Evolutionary conservation across 2,113 vertebrate genomes (phyloP).

Genomic region (Zosterops japonicus): DNA sequence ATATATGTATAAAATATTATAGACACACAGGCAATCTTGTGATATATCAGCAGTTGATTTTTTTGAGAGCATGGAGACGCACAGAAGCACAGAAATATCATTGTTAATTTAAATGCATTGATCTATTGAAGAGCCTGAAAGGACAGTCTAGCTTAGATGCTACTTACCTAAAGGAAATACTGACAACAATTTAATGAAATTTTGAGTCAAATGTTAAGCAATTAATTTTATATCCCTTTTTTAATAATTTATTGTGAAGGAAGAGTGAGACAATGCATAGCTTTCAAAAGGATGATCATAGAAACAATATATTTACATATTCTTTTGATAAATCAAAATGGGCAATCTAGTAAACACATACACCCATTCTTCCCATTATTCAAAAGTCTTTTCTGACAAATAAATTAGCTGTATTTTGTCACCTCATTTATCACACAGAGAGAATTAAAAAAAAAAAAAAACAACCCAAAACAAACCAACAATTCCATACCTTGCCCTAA

Average conservation of each 20-base stretch:
- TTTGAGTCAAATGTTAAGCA: neutral
- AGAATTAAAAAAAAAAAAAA: neutral
- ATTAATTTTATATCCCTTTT: neutral
- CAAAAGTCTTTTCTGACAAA: constrained; percentile 34
- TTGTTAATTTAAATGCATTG: neutral
- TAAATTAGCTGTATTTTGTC: constrained; percentile 63
- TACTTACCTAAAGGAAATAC: neutral
- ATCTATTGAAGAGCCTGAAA: neutral
- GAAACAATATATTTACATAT: neutral
- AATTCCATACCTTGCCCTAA: constrained; percentile 8
- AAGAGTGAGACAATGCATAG: neutral
- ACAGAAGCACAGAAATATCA: neutral
- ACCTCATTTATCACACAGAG: constrained; percentile 47
- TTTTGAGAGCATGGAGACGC: neutral
- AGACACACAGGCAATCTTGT: neutral
- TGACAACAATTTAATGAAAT: neutral
- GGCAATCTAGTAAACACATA: neutral
- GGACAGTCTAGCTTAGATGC: neutral
- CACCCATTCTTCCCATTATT: neutral
- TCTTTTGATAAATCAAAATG: constrained; percentile 8
- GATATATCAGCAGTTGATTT: neutral
- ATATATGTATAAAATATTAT: neutral
- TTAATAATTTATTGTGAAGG: neutral
- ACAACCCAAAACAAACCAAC: neutral
- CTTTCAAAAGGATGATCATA: neutral